phyloP scores from a whole-genome alignment of 2,888 invertebrate species.

The Noctua janthina region DNA sequence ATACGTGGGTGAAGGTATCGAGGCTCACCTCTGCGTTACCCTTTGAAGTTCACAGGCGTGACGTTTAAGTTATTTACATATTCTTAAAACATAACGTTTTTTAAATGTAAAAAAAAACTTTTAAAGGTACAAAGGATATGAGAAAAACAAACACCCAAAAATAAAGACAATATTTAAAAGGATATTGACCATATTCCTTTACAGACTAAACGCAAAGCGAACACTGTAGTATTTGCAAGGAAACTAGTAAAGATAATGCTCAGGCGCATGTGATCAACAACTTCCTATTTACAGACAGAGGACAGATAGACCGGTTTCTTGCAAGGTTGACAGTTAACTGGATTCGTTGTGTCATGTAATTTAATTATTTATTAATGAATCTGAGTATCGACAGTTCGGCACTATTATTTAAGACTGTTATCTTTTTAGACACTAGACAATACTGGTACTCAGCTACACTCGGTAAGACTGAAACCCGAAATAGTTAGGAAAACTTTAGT shows the following conservation, averaged over 20 bases:
- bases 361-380: slow-evolving; percentile 30
- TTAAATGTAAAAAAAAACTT: neutral
- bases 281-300: slow-evolving; percentile 66
- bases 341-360: slow-evolving; percentile 36
- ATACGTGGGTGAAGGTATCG: neutral
- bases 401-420: neutral
- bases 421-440: neutral
- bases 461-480: neutral
- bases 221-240: slow-evolving; percentile 58
- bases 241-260: slow-evolving; percentile 52
- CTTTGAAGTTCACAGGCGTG: neutral
- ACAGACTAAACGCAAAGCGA: slow-evolving; percentile 8
- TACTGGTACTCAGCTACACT: neutral
- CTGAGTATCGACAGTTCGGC: neutral
- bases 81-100: neutral
- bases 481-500: too few species aligned
- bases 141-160: slow-evolving; percentile 24
- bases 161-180: slow-evolving; percentile 29
- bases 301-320: slow-evolving; percentile 58
- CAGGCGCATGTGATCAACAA: slow-evolving; percentile 58
- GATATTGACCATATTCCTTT: slow-evolving; percentile 19
- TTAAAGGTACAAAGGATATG: neutral
- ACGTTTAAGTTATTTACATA: neutral
- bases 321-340: slow-evolving; percentile 58
- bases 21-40: neutral